Base-by-base conservation (phyloP, 1,140 invertebrate species). In the Telenomus remus region DNA sequence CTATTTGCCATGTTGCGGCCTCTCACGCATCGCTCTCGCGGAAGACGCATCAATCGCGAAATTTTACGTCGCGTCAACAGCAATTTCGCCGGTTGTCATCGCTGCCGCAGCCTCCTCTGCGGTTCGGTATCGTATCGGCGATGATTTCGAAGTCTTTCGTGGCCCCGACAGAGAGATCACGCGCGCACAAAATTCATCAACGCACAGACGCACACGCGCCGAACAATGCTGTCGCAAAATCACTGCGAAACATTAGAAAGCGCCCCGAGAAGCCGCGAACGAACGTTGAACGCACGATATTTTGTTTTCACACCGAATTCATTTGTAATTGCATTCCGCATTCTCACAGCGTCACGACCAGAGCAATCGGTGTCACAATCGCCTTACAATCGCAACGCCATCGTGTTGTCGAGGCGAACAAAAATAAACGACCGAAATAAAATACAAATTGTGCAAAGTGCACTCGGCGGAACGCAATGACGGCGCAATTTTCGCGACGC, bases 11-110 rank as follows among this genome's bases (percentile, higher is more conserved):
- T n/a, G 43, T 27, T 27, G 15, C n/a, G 60, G 47, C 72, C n/a
- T 71, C 70, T 72, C 61, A 57, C 75, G 51, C 56, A 61, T 69
- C 53, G 47, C 16, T 71, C 61, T 46, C 57, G 78, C 55, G 76
- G 79, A 81, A 81, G 80, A 82, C 78, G 84, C 84, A 81, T 86
- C 85, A 86, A 86, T 86, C 81, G 84, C 81, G 79, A 85, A 84
- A 85, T 87, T 85, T 84, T 79, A 27, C 19, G 19, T 80, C 43
- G 78, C 78, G 81, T 82, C 80, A 85, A 83, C 82, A 78, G 81
- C 84, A 85, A 85, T 84, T 3, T 27, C 83, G 82, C 78, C 78
- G 80, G n/a, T 82, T 85, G 83, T 85, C 83, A 77, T 80, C 70
- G 65, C 53, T 66, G 73, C 53, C 61, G 63, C 64, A 74, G 69